These are phyloP conservation scores for Rhyacophila brunnea DNA, from an alignment of 1,140 invertebrate species.

Conservation along the genomic window DNA sequence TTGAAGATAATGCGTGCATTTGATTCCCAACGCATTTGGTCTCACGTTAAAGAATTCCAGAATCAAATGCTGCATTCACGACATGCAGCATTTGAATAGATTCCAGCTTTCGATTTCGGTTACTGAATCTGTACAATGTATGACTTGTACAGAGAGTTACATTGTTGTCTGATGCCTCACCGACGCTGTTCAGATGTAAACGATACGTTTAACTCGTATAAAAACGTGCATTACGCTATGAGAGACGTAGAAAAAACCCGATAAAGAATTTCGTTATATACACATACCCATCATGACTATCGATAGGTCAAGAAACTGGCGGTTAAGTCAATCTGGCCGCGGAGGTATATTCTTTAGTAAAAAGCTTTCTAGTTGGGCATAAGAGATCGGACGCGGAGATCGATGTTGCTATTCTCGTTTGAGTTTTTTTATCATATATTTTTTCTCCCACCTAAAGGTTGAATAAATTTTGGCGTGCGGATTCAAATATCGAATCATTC, in stretches of 20 bases:
- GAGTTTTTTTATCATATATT: background rate
- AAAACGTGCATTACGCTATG: slow-evolving; percentile 1
- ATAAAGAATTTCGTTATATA: slow-evolving; percentile 3
- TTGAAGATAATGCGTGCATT: too few relatives aligned
- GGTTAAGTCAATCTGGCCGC: slow-evolving; percentile 6
- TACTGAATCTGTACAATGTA: too few relatives aligned
- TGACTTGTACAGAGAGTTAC: background rate
- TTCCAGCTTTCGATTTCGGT: too few relatives aligned
- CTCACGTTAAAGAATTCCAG: too few relatives aligned
- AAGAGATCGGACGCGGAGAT: slow-evolving; percentile 12
- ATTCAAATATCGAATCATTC: too few relatives aligned
- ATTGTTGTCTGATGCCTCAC: too few relatives aligned
- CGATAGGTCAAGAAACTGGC: slow-evolving; percentile 22
- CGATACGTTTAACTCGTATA: background rate
- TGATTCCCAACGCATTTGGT: too few relatives aligned
- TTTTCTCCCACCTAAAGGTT: background rate
- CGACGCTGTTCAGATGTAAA: background rate
- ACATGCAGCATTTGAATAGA: background rate
- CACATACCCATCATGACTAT: background rate
- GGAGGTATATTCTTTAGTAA: background rate
- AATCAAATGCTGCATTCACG: background rate
- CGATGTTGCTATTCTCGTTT: slow-evolving; percentile 20
- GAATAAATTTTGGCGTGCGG: too few relatives aligned
- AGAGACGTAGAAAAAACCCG: slow-evolving; percentile 7
- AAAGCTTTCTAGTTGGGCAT: slow-evolving; percentile 17